Percentiles rank a stretch among this genome's conserved stretches.
phyloP scores from a whole-genome alignment of 2,113 vertebrate genomes.

The Conger conger region DNA sequence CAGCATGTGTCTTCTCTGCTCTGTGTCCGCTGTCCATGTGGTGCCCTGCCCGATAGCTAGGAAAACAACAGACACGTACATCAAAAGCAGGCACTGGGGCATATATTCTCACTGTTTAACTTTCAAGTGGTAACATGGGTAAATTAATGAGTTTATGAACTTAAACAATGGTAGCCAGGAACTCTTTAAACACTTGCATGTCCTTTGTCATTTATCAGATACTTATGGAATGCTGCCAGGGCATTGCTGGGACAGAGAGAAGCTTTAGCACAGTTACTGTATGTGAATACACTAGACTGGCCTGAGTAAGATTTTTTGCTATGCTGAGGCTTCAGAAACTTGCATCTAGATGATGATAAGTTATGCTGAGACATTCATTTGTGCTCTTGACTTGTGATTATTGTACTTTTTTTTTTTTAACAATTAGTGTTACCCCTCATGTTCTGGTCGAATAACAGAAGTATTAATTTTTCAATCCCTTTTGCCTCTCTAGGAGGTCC shows the following conservation, averaged over 20 bases:
- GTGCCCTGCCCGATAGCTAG: neutral
- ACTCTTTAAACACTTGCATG: conserved; percentile 21
- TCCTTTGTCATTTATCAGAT: conserved; percentile 29
- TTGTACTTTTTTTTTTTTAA: no score
- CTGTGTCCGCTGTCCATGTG: conserved; percentile 6
- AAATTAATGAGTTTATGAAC: conserved; percentile 27
- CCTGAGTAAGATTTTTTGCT: no score
- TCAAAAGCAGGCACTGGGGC: conserved; percentile 16
- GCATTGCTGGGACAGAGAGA: neutral
- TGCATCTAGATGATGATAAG: no score
- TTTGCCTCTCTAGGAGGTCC: no score
- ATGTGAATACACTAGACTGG: neutral
- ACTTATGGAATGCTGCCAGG: conserved; percentile 19
- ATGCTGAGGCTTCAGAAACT: no score
- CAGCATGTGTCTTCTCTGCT: neutral
- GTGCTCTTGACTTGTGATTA: neutral
- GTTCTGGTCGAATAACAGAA: no score
- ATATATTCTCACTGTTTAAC: conserved; percentile 30
- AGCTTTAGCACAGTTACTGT: neutral
- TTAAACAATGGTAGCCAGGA: conserved; percentile 33
- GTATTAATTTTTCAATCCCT: no score
- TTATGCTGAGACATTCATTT: neutral
- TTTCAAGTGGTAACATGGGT: conserved; percentile 18
- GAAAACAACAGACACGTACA: conserved; percentile 16
- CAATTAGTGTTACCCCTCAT: no score